Percentiles rank a stretch among this genome's conserved stretches.
Conservation (phyloP, 2,113 vertebrate species). For the Tringa solitaria region DNA sequence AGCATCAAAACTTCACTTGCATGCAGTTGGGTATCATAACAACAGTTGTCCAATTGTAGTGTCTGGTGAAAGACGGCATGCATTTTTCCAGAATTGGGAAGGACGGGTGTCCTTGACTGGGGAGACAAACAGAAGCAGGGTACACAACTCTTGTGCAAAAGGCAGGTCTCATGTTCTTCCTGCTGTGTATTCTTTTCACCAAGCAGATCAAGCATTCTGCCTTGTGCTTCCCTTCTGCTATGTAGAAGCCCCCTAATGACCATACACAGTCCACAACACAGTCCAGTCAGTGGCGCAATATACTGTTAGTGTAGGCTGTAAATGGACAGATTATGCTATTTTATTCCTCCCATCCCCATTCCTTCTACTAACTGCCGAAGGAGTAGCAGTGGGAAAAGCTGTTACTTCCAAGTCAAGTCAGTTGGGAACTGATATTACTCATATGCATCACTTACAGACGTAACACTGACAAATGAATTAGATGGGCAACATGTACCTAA, state of each 20-base stretch:
- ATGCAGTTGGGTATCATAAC: neutral
- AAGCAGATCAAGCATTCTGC: neutral
- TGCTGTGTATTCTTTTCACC: neutral
- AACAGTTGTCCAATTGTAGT: neutral
- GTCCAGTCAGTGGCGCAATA: neutral
- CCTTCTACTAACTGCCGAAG: neutral
- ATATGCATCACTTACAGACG: neutral
- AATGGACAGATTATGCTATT: neutral
- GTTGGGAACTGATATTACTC: neutral
- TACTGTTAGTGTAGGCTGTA: neutral
- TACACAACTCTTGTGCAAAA: neutral
- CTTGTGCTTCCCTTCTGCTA: neutral
- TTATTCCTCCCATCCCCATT: neutral
- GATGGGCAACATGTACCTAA: neutral
- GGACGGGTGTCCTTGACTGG: neutral
- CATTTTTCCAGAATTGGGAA: neutral
- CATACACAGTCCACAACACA: neutral
- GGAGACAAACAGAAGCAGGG: neutral
- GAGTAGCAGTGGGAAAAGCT: neutral
- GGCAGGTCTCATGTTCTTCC: neutral
- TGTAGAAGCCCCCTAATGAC: neutral
- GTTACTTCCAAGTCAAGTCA: neutral
- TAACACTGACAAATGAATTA: neutral
- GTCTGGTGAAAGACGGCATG: neutral
- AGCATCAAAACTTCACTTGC: neutral